phyloP scores from a whole-genome alignment of 2,113 vertebrate genomes.

The Pollachius pollachius region DNA sequence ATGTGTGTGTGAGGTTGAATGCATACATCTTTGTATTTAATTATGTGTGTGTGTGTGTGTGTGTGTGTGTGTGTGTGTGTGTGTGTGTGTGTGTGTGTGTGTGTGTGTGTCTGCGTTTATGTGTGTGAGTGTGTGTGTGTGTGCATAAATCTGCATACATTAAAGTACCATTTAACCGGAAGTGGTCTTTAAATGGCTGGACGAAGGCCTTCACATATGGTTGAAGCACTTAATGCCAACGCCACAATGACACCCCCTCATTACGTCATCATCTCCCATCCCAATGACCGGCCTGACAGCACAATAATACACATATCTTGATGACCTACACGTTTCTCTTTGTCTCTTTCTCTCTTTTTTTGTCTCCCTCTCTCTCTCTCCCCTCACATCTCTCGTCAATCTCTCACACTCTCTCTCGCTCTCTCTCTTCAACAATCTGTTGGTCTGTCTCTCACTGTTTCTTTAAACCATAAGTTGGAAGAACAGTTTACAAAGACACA shows the following conservation, averaged over 20 bases:
- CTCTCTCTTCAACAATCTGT: neutral
- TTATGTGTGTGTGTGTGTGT: too few species aligned
- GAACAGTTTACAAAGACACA: conserved; percentile 3
- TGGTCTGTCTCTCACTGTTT: neutral
- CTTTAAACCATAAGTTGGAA: neutral
- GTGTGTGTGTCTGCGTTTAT: conserved; percentile 25
- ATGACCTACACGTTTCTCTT: neutral
- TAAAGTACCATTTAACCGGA: conserved; percentile 63
- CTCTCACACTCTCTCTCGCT: conserved; percentile 1
- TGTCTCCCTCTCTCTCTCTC: neutral
- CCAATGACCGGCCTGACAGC: conserved; percentile 29
- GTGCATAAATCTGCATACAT: conserved; percentile 58
- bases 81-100: conserved; percentile 4
- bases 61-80: conserved; percentile 21
- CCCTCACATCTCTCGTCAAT: neutral
- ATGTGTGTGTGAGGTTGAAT: conserved; percentile 28
- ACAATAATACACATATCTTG: conserved; percentile 24
- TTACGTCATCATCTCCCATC: conserved; percentile 44
- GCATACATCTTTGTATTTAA: too few species aligned
- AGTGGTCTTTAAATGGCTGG: neutral
- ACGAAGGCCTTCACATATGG: conserved; percentile 20
- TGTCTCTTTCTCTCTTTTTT: neutral
- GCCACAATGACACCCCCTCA: conserved; percentile 50
- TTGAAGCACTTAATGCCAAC: conserved; percentile 54
- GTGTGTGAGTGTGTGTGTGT: too few species aligned